These are phyloP conservation scores for Euura saliciscinereae DNA, from an alignment of 1,140 invertebrate genomes.

Conservation along the genomic window DNA sequence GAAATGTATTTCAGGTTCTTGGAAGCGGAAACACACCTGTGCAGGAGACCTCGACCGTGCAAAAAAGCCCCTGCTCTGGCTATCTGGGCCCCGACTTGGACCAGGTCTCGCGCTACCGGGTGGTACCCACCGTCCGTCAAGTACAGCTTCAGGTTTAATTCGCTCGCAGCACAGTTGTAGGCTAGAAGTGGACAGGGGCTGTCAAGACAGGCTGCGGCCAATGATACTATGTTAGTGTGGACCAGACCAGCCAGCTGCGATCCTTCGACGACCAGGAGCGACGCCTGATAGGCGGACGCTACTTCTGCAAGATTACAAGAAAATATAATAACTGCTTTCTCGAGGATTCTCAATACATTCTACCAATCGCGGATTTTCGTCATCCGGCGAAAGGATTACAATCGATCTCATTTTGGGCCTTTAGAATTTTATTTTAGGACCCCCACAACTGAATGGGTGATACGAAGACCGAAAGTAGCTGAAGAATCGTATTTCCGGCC, in stretches of 20 bases:
- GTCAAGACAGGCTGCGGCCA: conserved; percentile 82
- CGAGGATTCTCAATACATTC: not conserved
- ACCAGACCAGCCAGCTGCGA: conserved; percentile 81
- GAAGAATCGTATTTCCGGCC: too few relatives aligned
- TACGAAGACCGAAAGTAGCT: too few relatives aligned
- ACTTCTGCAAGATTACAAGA: conserved; percentile 67
- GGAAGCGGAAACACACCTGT: conserved; percentile 58
- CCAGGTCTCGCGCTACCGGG: conserved; percentile 82
- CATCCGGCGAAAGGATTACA: not conserved
- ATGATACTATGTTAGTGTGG: conserved; percentile 82
- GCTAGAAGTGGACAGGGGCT: conserved; percentile 77
- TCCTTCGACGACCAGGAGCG: conserved; percentile 82
- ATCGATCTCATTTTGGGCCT: too few relatives aligned
- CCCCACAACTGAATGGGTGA: too few relatives aligned
- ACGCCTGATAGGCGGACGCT: conserved; percentile 81
- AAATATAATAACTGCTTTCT: conserved; percentile 18
- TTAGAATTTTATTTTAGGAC: too few relatives aligned
- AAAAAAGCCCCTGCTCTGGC: conserved; percentile 87
- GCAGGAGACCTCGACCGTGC: conserved; percentile 86
- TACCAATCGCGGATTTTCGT: not conserved
- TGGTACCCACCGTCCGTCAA: conserved; percentile 66
- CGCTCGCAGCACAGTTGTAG: conserved; percentile 76
- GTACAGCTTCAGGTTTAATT: conserved; percentile 90
- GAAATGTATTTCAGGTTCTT: too few relatives aligned
- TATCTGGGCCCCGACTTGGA: conserved; percentile 88